Percentiles rank a stretch among this genome's conserved stretches.
These are phyloP conservation scores for Calidris pygmaea DNA, from an alignment of 2,113 vertebrate genomes.

Conservation along the genomic window DNA sequence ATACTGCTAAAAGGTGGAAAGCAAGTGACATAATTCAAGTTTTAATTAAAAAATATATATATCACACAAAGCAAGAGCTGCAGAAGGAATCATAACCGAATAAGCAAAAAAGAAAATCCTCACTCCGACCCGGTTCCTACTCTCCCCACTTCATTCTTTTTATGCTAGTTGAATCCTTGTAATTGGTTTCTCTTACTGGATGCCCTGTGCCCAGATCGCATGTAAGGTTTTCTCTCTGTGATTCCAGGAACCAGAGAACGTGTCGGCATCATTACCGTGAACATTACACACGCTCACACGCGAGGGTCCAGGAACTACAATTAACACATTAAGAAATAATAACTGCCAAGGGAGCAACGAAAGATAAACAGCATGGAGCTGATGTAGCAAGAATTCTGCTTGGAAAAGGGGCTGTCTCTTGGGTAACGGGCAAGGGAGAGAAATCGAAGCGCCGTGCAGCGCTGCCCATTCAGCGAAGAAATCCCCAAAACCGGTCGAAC, in stretches of 20 bases:
- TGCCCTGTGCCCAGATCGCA: not conserved
- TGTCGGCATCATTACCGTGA: not conserved
- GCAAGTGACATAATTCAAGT: constrained; percentile 50
- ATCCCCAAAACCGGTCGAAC: not conserved
- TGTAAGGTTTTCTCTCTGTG: not conserved
- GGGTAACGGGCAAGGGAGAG: not conserved
- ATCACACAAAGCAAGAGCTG: constrained; percentile 14
- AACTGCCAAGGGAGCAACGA: constrained; percentile 61
- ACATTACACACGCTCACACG: not conserved
- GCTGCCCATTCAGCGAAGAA: not conserved
- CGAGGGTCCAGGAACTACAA: constrained; percentile 51
- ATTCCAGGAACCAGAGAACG: not conserved
- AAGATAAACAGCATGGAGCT: constrained; percentile 55
- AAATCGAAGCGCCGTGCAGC: rapidly evolving
- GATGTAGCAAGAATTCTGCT: constrained; percentile 30
- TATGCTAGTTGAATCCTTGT: constrained; percentile 17
- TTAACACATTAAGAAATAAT: constrained; percentile 71
- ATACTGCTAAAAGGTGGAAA: constrained; percentile 59
- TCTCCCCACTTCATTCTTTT: not conserved
- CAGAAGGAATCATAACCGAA: not conserved
- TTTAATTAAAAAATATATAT: constrained; percentile 61
- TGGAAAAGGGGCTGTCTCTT: constrained; percentile 10
- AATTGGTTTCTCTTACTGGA: constrained; percentile 29
- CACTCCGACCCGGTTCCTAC: not conserved
- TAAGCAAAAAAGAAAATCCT: not conserved